Base-by-base conservation (phyloP, 2,113 vertebrate species). In the Xenotilapia leptura region DNA sequence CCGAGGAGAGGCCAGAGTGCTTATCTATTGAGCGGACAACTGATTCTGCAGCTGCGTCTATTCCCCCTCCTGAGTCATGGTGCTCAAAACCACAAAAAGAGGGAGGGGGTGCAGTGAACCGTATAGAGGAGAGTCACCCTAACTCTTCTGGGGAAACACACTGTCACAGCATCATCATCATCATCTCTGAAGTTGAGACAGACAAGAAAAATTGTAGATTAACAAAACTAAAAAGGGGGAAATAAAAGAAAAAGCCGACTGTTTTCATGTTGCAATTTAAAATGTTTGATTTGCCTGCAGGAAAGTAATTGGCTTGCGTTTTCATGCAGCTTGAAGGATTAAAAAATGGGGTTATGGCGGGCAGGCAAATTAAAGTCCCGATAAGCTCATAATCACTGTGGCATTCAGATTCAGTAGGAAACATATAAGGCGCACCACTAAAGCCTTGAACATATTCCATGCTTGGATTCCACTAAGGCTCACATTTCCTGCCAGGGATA, bases 381-480 rank as follows among this genome's bases (percentile, higher is more conserved):
- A 51, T 94, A 92, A 94, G 87, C 93, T 88, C 42, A 88, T 94
- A 93, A 95, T 94, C 93, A 86, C 86, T 7, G 40, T 68, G 79
- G 86, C 90, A 86, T 90, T 94, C 90, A 54, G 26, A 90, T 86
- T 80, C 86, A 68, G 89, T 88, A 9, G 45, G 51, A 83, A 79
- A 77, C 33, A 15, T 86, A 85, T 83, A 55, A 80, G n/a, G 68
- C 2, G 11, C 47, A 54, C 53, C 42, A 62, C 33, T 55, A 82
- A 88, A 51, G 82, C 77, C 28, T 79, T 82, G 62, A 75, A 38
- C 80, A 31, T 89, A 80, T 82, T 86, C 56, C 81, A 75, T 1
- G 3, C 23, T 82, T 53, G 68, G 56, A 85, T 86, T 90, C 81
- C 60, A 75, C 7, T 36, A 87, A 36, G 33, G 80, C 31, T 89